Evolutionary conservation across 2,888 invertebrate species (phyloP).

Genomic region (Nomada hirtipes): DNA sequence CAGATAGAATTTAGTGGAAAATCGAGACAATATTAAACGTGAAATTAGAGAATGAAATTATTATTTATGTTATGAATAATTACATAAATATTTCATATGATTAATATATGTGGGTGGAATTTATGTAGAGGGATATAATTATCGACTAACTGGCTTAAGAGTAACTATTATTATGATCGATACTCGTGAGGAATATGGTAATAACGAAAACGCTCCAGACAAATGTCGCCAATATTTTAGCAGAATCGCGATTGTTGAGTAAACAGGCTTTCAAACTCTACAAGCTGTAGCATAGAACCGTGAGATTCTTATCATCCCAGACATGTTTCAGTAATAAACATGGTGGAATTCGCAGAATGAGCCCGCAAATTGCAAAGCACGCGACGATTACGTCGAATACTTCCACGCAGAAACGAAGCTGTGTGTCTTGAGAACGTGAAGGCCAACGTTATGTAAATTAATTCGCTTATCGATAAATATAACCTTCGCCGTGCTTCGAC

Average conservation of each 20-base stretch:
- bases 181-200: neutral
- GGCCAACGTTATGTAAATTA: constrained; percentile 59
- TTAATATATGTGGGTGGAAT: neutral
- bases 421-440: constrained; percentile 49
- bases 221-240: neutral
- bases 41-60: neutral
- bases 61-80: neutral
- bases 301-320: constrained; percentile 30
- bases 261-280: neutral
- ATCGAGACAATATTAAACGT: neutral
- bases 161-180: neutral
- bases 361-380: constrained; percentile 41
- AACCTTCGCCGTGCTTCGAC: constrained; percentile 45
- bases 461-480: constrained; percentile 54
- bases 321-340: constrained; percentile 21
- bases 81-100: neutral
- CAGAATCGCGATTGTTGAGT: neutral
- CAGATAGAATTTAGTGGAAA: neutral
- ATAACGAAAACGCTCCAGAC: neutral
- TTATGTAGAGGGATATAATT: neutral
- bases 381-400: constrained; percentile 56
- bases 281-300: neutral
- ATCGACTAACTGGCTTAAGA: neutral
- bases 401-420: constrained; percentile 42
- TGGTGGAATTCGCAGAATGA: constrained; percentile 35